Base-by-base conservation (phyloP, 2,113 vertebrate genomes). In the Xiphophorus hellerii region DNA sequence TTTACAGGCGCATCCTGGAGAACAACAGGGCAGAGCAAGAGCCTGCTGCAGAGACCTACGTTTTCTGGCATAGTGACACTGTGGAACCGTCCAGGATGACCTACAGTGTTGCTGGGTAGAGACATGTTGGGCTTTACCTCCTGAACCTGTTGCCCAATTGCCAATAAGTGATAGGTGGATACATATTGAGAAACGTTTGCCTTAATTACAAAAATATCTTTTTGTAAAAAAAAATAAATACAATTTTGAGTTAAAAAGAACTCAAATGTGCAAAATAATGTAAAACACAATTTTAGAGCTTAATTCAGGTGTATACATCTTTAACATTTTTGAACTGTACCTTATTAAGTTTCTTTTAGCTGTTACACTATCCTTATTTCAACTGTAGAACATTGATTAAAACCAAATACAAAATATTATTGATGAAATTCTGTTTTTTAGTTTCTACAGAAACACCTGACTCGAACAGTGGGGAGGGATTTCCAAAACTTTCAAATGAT, bases 401-500 rank as follows among this genome's bases (percentile, higher is more conserved):
- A 20, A 22, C 10, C 13, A 14, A 15, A 42, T 4, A 42, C 14
- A 42, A 37, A 42, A 42, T 42, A 10, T 58, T n/a, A 58, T 58
- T 5, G 51, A 25, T 54, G 51, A 54, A 22, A 54, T 54, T 25
- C 6, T 5, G 51, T 54, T 58, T 9, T 10, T 25, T 9, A 0
- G 25, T 44, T 15, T 13, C 2, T 3, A 22, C 31, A 33, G 1
- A 68, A 77, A 66, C 3, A 0, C 20, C 0, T 61, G 13, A 60
- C 11, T 61, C 22, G 30, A 72, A 5, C 14, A 61, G 25, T 66
- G 31, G 31, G 4, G 3, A 69, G 69, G 1, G 2, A 12, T 66
- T 74, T 66, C 0, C 28, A 29, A 51, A 62, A 70, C 31, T 70
- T 77, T 42, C 15, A 77, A 76, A 80, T 63, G 1, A 54, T 14